phyloP scores from a whole-genome alignment of 2,797 vertebrate genomes.

The Lepus townsendii region DNA sequence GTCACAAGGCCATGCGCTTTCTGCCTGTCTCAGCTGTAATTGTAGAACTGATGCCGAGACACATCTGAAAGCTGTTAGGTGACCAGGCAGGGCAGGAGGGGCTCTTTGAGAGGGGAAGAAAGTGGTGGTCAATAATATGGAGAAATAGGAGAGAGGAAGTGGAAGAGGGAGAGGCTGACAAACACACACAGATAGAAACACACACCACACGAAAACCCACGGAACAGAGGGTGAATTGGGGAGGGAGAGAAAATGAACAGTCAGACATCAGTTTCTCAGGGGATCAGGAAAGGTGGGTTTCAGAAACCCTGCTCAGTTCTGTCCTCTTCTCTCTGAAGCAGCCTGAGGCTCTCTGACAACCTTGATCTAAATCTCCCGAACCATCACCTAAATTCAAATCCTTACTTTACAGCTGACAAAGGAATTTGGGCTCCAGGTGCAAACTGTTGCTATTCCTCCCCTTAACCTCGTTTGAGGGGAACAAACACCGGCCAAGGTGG shows the following conservation, averaged over 20 bases:
- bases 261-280: neutral
- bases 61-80: constrained; percentile 85
- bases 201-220: neutral
- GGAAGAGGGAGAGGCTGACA: neutral
- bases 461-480: neutral
- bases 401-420: neutral
- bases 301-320: neutral
- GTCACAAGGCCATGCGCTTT: constrained; percentile 74
- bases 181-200: too few species aligned
- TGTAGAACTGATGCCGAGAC: constrained; percentile 75
- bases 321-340: neutral
- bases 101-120: constrained; percentile 8
- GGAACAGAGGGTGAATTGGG: neutral
- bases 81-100: constrained; percentile 26
- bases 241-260: neutral
- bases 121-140: neutral
- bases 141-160: neutral
- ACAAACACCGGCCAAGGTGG: neutral
- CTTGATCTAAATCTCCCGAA: neutral
- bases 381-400: neutral
- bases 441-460: neutral
- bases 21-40: constrained; percentile 77
- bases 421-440: neutral
- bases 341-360: neutral
- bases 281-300: neutral